A percentile compares a stretch with the other conserved stretches of the same genome.
These are phyloP conservation scores for Albula goreensis DNA, from an alignment of 2,113 vertebrate species.

Conservation along the genomic window DNA sequence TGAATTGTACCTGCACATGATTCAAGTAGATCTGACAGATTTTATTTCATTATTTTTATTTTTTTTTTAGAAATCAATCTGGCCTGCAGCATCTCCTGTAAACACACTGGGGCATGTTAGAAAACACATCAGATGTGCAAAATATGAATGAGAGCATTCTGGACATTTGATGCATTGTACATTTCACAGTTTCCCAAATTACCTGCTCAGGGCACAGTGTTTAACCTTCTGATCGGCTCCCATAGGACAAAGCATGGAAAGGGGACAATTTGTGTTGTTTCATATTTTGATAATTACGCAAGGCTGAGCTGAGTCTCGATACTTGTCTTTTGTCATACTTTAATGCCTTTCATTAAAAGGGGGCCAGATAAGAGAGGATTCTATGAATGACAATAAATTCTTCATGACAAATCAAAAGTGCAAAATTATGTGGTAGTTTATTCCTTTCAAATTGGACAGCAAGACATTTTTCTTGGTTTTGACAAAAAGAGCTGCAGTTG, in stretches of 20 bases:
- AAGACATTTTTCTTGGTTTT: conserved; percentile 3
- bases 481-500: background rate
- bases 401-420: conserved; percentile 40
- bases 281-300: background rate
- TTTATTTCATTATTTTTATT: background rate
- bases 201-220: background rate
- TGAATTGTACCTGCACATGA: conserved; percentile 15
- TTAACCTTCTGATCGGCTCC: too few relatives aligned
- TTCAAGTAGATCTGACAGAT: conserved; percentile 29
- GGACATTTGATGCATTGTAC: background rate
- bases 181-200: background rate
- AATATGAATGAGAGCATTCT: background rate
- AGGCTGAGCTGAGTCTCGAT: background rate
- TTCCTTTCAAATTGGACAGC: conserved; percentile 22
- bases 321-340: conserved; percentile 37
- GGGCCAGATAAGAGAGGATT: conserved; percentile 14
- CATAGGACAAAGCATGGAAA: background rate
- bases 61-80: background rate
- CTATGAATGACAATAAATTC: conserved; percentile 37
- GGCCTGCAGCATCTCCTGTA: background rate
- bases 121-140: background rate
- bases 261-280: background rate
- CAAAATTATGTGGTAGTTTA: conserved; percentile 38
- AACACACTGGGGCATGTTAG: background rate
- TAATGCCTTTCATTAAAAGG: conserved; percentile 46